Evolutionary conservation across 2,113 vertebrate genomes (phyloP).

Genomic region (Sporophila hypoxantha): DNA sequence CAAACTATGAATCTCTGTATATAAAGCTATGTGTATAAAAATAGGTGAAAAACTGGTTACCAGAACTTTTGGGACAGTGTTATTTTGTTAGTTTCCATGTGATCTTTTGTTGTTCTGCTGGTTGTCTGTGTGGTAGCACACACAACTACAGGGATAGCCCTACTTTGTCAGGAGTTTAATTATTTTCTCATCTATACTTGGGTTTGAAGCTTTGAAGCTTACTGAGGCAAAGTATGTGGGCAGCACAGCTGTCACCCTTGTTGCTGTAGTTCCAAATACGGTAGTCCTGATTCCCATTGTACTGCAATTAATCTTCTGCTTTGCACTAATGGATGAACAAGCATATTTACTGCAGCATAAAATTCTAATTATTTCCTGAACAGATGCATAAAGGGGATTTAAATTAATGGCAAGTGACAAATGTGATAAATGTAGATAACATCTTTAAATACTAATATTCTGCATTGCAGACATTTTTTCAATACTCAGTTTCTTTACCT

Average conservation of each 20-base stretch:
- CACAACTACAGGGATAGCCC: not conserved
- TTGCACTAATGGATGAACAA: slow-evolving; percentile 74
- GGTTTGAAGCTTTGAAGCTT: slow-evolving; percentile 62
- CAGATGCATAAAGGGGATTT: slow-evolving; percentile 67
- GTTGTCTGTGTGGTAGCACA: not conserved
- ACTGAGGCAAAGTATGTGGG: slow-evolving; percentile 61
- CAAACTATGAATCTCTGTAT: not conserved
- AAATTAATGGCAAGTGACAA: slow-evolving; percentile 74
- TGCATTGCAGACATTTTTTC: not conserved
- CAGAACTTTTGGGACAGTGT: not conserved
- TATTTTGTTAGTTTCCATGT: not conserved
- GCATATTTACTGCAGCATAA: slow-evolving; percentile 76
- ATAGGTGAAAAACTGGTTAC: not conserved
- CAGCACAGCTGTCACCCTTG: slow-evolving; percentile 63
- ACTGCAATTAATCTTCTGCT: slow-evolving; percentile 76
- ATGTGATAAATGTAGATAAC: slow-evolving; percentile 65
- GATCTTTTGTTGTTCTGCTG: not conserved
- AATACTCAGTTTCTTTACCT: not conserved
- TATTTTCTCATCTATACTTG: slow-evolving; percentile 63
- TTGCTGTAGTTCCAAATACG: not conserved
- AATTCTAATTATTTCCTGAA: slow-evolving; percentile 79
- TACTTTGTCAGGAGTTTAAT: slow-evolving; percentile 57
- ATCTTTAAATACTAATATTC: slow-evolving; percentile 63
- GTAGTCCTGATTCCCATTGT: slow-evolving; percentile 65
- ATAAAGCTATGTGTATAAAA: not conserved